phyloP scores from a whole-genome alignment of 2,797 vertebrate genomes.

The Micrastur ruficollis region DNA sequence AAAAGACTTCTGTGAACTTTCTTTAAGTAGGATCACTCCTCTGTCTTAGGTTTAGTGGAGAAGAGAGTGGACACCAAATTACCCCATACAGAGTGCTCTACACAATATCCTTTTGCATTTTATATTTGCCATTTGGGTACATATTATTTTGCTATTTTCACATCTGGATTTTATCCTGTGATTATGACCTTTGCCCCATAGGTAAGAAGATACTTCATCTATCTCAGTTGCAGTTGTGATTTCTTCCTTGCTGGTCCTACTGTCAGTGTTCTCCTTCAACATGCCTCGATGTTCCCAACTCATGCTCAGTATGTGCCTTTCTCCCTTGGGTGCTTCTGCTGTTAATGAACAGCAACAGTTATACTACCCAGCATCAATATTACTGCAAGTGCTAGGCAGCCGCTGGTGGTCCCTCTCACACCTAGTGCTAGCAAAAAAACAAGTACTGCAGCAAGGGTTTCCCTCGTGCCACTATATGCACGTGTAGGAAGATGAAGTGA shows the following conservation, averaged over 20 bases:
- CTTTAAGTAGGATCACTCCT: not conserved
- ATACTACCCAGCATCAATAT: not conserved
- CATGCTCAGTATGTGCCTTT: accelerated
- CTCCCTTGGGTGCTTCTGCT: not conserved
- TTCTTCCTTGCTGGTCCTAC: not conserved
- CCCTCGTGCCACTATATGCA: accelerated
- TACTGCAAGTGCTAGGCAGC: not conserved
- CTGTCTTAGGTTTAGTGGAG: not conserved
- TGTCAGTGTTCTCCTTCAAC: not conserved
- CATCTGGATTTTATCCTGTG: not conserved
- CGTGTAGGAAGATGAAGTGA: not conserved
- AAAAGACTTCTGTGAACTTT: not conserved
- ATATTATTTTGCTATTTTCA: not conserved
- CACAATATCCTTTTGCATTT: not conserved
- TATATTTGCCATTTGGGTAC: not conserved
- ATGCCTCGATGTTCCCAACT: not conserved
- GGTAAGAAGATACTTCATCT: not conserved
- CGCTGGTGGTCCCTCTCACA: not conserved
- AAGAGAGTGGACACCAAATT: not conserved
- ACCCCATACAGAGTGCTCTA: not conserved
- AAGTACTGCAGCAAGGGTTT: not conserved
- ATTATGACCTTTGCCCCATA: not conserved
- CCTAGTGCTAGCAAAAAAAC: not conserved
- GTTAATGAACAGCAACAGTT: not conserved
- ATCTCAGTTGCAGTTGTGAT: not conserved